Conservation (phyloP, 2,888 invertebrate genomes). For the Girardia tigrina region DNA sequence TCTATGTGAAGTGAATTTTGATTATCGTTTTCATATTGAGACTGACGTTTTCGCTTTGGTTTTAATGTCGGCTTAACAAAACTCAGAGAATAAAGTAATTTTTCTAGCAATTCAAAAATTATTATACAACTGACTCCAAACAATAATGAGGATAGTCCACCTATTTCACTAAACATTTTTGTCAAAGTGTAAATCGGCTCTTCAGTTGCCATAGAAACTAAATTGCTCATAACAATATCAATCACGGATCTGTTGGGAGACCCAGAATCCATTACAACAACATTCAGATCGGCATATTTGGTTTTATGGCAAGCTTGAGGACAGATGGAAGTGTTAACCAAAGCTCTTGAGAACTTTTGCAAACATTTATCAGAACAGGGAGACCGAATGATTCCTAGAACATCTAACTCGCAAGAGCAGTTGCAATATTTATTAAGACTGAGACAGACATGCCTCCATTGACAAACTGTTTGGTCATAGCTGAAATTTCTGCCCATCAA, state of each 20-base stretch:
- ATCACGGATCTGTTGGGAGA: not conserved
- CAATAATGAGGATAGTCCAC: not conserved
- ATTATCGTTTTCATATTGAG: not conserved
- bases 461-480: not conserved
- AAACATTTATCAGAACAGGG: not conserved
- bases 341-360: not conserved
- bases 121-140: not conserved
- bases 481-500: not conserved
- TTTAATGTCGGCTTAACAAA: not conserved
- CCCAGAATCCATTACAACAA: not conserved
- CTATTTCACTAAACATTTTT: not conserved
- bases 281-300: not conserved
- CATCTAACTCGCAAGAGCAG: not conserved
- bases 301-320: not conserved
- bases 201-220: not conserved
- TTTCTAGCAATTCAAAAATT: not conserved
- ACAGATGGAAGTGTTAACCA: not conserved
- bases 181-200: not conserved
- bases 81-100: not conserved
- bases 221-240: not conserved
- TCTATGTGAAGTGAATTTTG: not conserved
- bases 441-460: not conserved
- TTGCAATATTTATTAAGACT: not conserved
- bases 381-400: not conserved
- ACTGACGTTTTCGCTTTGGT: not conserved